A percentile compares a stretch with the other conserved stretches of the same genome.
Evolutionary conservation across 2,797 vertebrate species (phyloP).

Genomic region (Sebastes baramenuke): DNA sequence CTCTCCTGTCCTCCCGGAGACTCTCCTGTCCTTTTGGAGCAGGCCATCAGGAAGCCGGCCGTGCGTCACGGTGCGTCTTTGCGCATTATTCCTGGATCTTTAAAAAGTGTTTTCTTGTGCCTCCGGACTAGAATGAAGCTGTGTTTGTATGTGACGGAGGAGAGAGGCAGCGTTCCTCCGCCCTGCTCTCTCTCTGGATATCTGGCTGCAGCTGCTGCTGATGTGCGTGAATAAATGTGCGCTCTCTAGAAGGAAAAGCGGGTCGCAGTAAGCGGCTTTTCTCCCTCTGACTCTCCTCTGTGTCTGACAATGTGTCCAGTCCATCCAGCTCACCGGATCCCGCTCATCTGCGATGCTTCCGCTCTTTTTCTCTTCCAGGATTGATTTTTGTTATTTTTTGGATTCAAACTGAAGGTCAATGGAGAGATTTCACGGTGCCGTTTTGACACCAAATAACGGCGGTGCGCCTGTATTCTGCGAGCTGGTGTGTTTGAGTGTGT

Average conservation of each 20-base stretch:
- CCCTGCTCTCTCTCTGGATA: slow-evolving; percentile 56
- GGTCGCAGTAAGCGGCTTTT: slow-evolving; percentile 62
- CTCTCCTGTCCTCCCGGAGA: neutral
- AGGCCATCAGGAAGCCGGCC: neutral
- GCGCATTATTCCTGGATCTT: slow-evolving; percentile 59
- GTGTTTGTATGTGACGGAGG: slow-evolving; percentile 16
- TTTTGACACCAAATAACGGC: slow-evolving; percentile 51
- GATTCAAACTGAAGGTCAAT: slow-evolving; percentile 71
- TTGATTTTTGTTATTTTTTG: slow-evolving; percentile 30
- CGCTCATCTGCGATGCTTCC: slow-evolving; percentile 35
- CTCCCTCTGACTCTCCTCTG: slow-evolving; percentile 33
- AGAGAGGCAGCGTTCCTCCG: slow-evolving; percentile 47
- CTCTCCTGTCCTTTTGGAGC: slow-evolving; percentile 9
- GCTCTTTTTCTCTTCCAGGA: slow-evolving; percentile 36
- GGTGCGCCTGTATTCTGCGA: slow-evolving; percentile 30
- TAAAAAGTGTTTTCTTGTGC: slow-evolving; percentile 25
- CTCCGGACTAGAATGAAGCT: slow-evolving; percentile 59
- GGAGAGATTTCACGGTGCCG: slow-evolving; percentile 61
- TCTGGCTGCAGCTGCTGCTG: slow-evolving; percentile 62
- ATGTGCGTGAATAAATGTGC: slow-evolving; percentile 65
- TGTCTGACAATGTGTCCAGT: slow-evolving; percentile 67
- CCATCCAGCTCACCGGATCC: slow-evolving; percentile 51
- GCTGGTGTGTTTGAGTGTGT: slow-evolving; percentile 6
- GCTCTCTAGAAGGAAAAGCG: slow-evolving; percentile 27
- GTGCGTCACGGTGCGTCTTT: slow-evolving; percentile 51